Evolutionary conservation across 2,888 invertebrate genomes (phyloP).

Genomic region (Eupithecia vulgata): DNA sequence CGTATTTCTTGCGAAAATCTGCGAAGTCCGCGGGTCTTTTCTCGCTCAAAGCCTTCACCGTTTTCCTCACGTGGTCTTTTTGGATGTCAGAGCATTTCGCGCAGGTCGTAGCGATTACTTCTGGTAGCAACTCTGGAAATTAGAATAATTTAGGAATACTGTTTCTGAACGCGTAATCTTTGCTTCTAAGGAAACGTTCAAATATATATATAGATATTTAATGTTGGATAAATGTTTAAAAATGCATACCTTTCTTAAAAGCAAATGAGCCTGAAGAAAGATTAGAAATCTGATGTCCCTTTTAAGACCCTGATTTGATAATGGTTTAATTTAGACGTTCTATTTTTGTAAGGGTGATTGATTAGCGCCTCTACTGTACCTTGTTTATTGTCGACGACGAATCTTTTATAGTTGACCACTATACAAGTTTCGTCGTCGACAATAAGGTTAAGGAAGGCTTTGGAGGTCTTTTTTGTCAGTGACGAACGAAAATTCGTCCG

Average conservation of each 20-base stretch:
- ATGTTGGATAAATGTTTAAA: too few relatives aligned
- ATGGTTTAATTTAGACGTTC: too few relatives aligned
- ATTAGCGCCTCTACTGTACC: not conserved
- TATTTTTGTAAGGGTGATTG: not conserved
- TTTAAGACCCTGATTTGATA: too few relatives aligned
- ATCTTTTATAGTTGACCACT: too few relatives aligned
- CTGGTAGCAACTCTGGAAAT: conserved; percentile 67
- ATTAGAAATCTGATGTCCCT: too few relatives aligned
- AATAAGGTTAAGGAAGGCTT: too few relatives aligned
- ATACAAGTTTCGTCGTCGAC: not conserved
- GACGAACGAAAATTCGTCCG: not conserved
- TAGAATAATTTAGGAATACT: not conserved
- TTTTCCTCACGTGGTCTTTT: conserved; percentile 60
- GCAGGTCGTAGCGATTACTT: conserved; percentile 69
- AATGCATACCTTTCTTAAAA: too few relatives aligned
- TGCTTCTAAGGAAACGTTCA: not conserved
- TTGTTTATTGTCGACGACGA: too few relatives aligned
- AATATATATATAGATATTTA: too few relatives aligned
- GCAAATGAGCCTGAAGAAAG: too few relatives aligned
- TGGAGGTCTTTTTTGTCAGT: not conserved
- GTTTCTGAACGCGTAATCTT: not conserved
- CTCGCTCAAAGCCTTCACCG: conserved; percentile 64
- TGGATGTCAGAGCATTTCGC: conserved; percentile 68
- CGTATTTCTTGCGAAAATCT: conserved; percentile 64
- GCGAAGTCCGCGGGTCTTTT: conserved; percentile 61